Conservation (phyloP, 2,113 vertebrate species). For the Sminthopsis crassicaudata region DNA sequence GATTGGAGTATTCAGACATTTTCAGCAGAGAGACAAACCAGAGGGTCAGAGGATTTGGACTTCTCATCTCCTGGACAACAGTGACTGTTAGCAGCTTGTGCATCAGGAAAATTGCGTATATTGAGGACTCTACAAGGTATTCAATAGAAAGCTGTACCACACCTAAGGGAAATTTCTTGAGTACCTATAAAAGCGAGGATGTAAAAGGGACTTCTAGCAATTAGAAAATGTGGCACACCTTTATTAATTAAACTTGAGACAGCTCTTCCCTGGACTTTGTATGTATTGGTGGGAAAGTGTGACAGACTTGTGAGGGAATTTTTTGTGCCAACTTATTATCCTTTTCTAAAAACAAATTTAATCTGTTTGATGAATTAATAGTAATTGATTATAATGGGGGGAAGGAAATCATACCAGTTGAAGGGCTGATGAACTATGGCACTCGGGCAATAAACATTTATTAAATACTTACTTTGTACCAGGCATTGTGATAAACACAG, state of each 20-base stretch:
- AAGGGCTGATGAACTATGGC: not conserved
- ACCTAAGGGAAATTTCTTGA: no score
- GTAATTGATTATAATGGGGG: not conserved
- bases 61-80: not conserved
- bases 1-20: not conserved
- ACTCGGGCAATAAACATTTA: not conserved
- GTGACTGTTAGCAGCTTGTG: not conserved
- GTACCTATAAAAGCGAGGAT: no score
- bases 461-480: not conserved
- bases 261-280: not conserved
- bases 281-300: not conserved
- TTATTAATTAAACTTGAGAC: not conserved
- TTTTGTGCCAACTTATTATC: not conserved
- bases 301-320: not conserved
- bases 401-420: not conserved
- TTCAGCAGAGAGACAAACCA: not conserved
- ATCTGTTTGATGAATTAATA: not conserved
- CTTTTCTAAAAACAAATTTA: not conserved
- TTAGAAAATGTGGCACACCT: not conserved
- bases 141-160: no score
- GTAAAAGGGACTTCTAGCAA: no score
- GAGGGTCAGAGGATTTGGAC: not conserved
- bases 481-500: not conserved
- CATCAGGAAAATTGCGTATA: no score
- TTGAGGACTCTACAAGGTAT: no score